Evolutionary conservation across 2,888 invertebrate genomes (phyloP), one percentile per base, ranked within the genome.

Genomic region (Xanthostigma xanthostigma): DNA sequence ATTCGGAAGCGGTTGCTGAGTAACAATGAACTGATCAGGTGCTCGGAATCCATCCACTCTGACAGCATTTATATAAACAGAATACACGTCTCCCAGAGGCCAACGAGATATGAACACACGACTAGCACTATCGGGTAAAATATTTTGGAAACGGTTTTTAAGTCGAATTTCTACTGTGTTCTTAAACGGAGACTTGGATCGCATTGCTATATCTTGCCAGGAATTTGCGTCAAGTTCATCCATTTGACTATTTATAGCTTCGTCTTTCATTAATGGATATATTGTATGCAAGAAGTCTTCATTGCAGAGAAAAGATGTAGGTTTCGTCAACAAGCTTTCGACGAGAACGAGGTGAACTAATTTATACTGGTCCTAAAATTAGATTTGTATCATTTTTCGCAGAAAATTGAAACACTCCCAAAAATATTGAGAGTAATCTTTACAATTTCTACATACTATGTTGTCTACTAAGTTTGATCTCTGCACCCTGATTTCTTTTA

Each of bases 41-140:
- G 61, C 62, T 50, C 60, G 59, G 37, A 57, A 58, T 48, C 61
- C 66, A 49, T 69, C 67, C 5, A 71, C 69, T 50, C 57, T 58
- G 9, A 69, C 64, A 1, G 69, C 72, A 44, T 70, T 69, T 17
- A 72, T 67, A 53, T 71, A 72, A 44, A 64, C 64, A 14, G 70
- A 68, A 36, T 61, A 55, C 37, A 58, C 62, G 45, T 69, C 67
- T 2, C 57, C 49, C 0, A 50, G 27, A 3, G 68, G 64, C 49
- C 62, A 64, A 50, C 64, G 62, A 4, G 62, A 56, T 13, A 71
- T 55, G 49, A 59, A 66, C 11, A 70, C 54, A 45, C 64, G 57
- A 27, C 27, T 6, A 6, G 3, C 27, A 36, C n/a, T 56, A 66
- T 64, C 61, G 55, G 67, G 65, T 40, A 63, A 51, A 46, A 68